Percentiles rank a stretch among this genome's conserved stretches.
phyloP scores from a whole-genome alignment of 2,888 invertebrate species.

The Graphium colonna region DNA sequence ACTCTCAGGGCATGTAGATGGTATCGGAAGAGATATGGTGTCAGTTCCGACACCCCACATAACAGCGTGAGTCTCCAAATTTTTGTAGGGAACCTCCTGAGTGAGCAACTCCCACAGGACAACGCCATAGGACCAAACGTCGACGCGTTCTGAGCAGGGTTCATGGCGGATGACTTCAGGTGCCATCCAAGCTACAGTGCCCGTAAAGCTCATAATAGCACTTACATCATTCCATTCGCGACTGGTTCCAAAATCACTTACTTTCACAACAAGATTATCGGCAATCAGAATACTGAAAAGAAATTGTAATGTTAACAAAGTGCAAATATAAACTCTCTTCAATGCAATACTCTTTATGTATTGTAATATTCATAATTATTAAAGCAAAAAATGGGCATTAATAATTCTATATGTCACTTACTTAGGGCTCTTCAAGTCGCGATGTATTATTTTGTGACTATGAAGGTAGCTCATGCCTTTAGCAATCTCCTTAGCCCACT shows the following conservation, averaged over 20 bases:
- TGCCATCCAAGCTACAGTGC: slow-evolving; percentile 99
- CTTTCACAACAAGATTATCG: slow-evolving; percentile 91
- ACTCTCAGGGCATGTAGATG: slow-evolving; percentile 92
- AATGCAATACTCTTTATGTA: slow-evolving; percentile 6
- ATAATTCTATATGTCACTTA: slow-evolving; percentile 74
- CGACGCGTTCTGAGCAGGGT: slow-evolving; percentile 98
- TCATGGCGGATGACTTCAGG: slow-evolving; percentile 98
- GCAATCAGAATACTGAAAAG: slow-evolving; percentile 89
- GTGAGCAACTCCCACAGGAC: slow-evolving; percentile 99
- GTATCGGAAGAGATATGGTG: slow-evolving; percentile 94
- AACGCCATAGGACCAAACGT: slow-evolving; percentile 99
- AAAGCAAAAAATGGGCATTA: neutral
- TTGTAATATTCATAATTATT: no score
- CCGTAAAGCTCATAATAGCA: slow-evolving; percentile 97
- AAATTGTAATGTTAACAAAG: neutral
- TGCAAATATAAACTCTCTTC: no score
- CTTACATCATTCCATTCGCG: slow-evolving; percentile 97
- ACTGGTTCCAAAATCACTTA: slow-evolving; percentile 98
- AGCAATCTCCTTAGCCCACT: slow-evolving; percentile 97
- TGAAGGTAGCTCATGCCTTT: slow-evolving; percentile 98
- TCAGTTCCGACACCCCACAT: slow-evolving; percentile 99
- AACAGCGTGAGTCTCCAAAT: slow-evolving; percentile 94
- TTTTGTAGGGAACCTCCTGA: slow-evolving; percentile 81
- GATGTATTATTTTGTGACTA: slow-evolving; percentile 96
- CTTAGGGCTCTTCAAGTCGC: slow-evolving; percentile 99